Conservation (phyloP, 30 jellyfish, hydroid and myxozoan species). For the Turritopsis rubra region DNA sequence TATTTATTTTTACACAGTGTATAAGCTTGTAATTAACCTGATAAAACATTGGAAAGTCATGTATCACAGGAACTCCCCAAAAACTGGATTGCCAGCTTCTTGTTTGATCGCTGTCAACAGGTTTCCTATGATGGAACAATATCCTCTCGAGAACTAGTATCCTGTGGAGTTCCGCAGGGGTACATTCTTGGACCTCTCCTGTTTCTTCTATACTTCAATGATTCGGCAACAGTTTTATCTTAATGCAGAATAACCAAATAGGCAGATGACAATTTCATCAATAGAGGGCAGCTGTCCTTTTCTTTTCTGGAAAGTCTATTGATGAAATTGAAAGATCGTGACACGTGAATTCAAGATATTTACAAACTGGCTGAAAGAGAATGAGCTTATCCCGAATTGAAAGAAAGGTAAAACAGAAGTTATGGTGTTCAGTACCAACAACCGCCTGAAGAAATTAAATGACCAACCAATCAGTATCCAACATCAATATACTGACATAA, state of each 20-base stretch:
- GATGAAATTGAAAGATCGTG: background rate
- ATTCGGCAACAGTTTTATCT: background rate
- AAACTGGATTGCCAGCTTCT: background rate
- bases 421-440: no score
- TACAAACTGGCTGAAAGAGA: background rate
- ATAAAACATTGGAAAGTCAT: no score
- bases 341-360: no score
- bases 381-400: background rate
- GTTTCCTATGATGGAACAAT: background rate
- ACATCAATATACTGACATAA: no score
- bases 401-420: no score
- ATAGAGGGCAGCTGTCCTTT: no score
- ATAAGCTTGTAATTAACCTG: no score
- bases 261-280: background rate
- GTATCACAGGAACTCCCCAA: background rate
- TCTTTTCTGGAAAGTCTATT: background rate
- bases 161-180: background rate
- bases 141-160: background rate
- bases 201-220: background rate
- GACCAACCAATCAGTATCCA: no score
- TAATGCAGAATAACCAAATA: background rate
- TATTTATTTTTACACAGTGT: no score
- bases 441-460: no score
- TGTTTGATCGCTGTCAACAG: background rate
- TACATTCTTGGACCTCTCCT: background rate